phyloP scores from a whole-genome alignment of 2,888 invertebrate genomes.

The Rhagium mordax region DNA sequence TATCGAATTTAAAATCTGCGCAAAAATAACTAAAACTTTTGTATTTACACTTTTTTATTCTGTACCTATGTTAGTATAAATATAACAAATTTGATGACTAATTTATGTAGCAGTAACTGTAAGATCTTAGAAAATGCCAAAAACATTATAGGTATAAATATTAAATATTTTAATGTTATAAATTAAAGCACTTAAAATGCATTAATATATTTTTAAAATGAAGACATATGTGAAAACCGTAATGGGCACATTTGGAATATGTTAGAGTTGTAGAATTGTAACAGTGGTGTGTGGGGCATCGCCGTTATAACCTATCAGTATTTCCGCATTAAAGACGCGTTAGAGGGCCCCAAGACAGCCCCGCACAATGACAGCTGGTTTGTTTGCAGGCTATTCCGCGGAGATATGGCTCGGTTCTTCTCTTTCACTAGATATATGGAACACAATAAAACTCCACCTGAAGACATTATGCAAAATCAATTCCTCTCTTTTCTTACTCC shows the following conservation, averaged over 20 bases:
- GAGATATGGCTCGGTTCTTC: conserved; percentile 64
- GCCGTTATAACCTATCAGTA: conserved; percentile 56
- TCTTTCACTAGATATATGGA: conserved; percentile 69
- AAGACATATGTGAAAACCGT: conserved; percentile 11
- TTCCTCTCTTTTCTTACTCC: conserved; percentile 66
- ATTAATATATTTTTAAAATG: conserved; percentile 15
- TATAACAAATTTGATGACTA: no score
- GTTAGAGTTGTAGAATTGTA: conserved; percentile 30
- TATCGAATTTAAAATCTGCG: no score
- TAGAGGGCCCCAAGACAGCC: conserved; percentile 63
- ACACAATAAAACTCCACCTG: conserved; percentile 71
- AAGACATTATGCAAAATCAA: conserved; percentile 73
- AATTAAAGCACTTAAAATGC: background rate
- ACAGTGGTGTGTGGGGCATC: conserved; percentile 31
- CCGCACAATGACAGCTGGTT: conserved; percentile 68
- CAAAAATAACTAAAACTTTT: no score
- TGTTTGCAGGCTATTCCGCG: conserved; percentile 68
- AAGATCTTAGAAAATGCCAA: no score
- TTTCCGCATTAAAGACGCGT: conserved; percentile 67
- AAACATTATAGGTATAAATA: background rate
- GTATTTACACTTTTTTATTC: no score
- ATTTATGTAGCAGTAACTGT: no score
- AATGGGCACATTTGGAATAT: conserved; percentile 34
- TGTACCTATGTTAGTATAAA: no score
- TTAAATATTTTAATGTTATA: background rate